These are phyloP conservation scores for Poeciliopsis prolifica DNA, from an alignment of 2,113 vertebrate genomes.

Conservation along the genomic window DNA sequence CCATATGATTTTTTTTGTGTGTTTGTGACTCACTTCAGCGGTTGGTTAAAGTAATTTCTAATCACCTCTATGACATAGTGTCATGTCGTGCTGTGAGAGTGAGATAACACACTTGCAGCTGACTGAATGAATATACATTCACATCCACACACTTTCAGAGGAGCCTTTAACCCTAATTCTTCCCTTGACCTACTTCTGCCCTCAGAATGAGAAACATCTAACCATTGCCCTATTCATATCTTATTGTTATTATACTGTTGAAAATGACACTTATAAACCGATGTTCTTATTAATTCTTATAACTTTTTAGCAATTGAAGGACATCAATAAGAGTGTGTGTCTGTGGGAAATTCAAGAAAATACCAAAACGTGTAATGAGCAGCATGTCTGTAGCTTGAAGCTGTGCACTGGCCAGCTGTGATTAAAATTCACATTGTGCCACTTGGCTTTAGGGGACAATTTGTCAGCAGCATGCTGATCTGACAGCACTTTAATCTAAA, in stretches of 20 bases:
- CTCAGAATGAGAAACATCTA: constrained; percentile 43
- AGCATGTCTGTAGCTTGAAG: constrained; percentile 10
- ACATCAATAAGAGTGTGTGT: not conserved
- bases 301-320: not conserved
- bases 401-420: constrained; percentile 51
- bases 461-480: constrained; percentile 82
- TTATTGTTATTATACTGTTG: not conserved
- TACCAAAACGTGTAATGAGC: not conserved
- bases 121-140: not conserved
- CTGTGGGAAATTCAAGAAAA: not conserved
- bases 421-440: constrained; percentile 82
- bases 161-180: constrained; percentile 72
- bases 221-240: constrained; percentile 10
- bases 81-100: constrained; percentile 20
- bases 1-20: not conserved
- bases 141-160: constrained; percentile 41
- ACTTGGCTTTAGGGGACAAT: constrained; percentile 82
- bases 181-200: constrained; percentile 64
- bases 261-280: not conserved
- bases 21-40: not conserved
- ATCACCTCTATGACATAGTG: not conserved
- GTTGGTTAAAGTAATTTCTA: not conserved
- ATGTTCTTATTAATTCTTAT: not conserved
- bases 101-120: constrained; percentile 32
- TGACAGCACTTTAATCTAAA: constrained; percentile 88